A percentile compares a stretch with the other conserved stretches of the same genome.
Evolutionary conservation across 2,888 invertebrate species (phyloP).

Genomic region (Microdon myrmicae): DNA sequence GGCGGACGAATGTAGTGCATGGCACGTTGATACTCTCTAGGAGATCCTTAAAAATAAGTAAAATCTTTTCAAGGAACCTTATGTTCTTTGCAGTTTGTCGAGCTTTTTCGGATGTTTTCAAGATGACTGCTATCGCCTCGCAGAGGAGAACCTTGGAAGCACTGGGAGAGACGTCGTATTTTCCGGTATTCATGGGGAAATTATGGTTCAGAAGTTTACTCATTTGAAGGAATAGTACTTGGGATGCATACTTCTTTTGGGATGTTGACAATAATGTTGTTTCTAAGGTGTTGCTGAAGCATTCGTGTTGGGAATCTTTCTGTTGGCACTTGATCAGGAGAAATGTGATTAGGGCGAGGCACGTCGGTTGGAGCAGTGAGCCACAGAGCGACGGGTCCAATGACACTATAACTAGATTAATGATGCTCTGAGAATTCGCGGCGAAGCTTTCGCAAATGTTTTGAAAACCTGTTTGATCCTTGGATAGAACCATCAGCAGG

Average conservation of each 20-base stretch:
- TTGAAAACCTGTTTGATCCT: slow-evolving; percentile 56
- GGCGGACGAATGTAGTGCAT: slow-evolving; percentile 59
- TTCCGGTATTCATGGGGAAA: slow-evolving; percentile 54
- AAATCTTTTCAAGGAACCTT: slow-evolving; percentile 56
- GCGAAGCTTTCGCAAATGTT: slow-evolving; percentile 55
- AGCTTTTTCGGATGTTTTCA: slow-evolving; percentile 58
- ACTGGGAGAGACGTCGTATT: slow-evolving; percentile 55
- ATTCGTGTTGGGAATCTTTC: slow-evolving; percentile 34
- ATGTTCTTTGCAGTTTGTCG: slow-evolving; percentile 55
- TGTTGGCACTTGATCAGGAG: slow-evolving; percentile 57
- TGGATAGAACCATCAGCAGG: slow-evolving; percentile 55
- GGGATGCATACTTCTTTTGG: slow-evolving; percentile 33
- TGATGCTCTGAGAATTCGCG: slow-evolving; percentile 44
- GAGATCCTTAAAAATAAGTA: slow-evolving; percentile 58
- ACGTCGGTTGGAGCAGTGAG: slow-evolving; percentile 54
- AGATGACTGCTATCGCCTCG: slow-evolving; percentile 59
- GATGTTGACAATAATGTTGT: slow-evolving; percentile 10
- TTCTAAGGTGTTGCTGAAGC: slow-evolving; percentile 46
- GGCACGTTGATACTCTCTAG: slow-evolving; percentile 57
- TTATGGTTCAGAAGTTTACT: slow-evolving; percentile 55
- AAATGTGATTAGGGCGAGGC: slow-evolving; percentile 54
- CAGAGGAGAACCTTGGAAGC: slow-evolving; percentile 56
- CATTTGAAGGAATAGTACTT: slow-evolving; percentile 53
- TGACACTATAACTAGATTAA: slow-evolving; percentile 55
- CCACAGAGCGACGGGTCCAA: slow-evolving; percentile 42